Base-by-base conservation (phyloP, 2,113 vertebrate species). In the Hippolais icterina region DNA sequence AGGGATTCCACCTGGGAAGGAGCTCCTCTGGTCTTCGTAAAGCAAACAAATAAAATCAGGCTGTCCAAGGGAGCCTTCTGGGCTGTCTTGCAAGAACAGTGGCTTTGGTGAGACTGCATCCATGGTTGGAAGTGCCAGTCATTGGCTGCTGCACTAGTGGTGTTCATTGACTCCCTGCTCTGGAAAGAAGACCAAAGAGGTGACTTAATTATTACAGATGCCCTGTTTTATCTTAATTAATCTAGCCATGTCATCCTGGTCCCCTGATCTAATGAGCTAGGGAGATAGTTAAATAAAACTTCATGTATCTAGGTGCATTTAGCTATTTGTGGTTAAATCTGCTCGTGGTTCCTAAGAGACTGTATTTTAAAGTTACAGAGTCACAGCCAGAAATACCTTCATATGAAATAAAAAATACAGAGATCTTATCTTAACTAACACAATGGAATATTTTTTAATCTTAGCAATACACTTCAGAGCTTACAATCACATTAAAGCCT, bases 221-320 rank as follows among this genome's bases (percentile, higher is more conserved):
- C 53, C 56, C 63, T 49, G 18, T 44, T 44, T 66, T 46, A 31
- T 76, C 16, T 78, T 95, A 87, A 60, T 57, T 46, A 93, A 89
- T 81, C 49, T 83, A 78, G 50, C 66, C 20, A 20, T 13, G 35
- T 76, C 87, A 94, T 87, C 56, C 63, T 80, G 61, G 63, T 29
- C 89, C 44, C 71, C 53, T 75, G 31, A 83, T 84, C 88, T 88
- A 90, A 85, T 94, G 90, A 94, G 18, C 69, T 88, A 59, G 33
- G 85, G 85, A 64, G 29, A n/a, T 56, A 54, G 91, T 97, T 90
- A 92, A 85, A 81, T 81, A 84, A 92, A 92, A 76, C 64, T 89
- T 84, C n/a, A 17, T 71, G 79, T 93, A 83, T 95, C 92, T 87
- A 79, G 78, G 77, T 10, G 0, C 44, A 20, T 83, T 85, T 77